Percentiles rank a stretch among this genome's conserved stretches.
Conservation (phyloP, 2,888 invertebrate species). For the Apocheima hispidaria region DNA sequence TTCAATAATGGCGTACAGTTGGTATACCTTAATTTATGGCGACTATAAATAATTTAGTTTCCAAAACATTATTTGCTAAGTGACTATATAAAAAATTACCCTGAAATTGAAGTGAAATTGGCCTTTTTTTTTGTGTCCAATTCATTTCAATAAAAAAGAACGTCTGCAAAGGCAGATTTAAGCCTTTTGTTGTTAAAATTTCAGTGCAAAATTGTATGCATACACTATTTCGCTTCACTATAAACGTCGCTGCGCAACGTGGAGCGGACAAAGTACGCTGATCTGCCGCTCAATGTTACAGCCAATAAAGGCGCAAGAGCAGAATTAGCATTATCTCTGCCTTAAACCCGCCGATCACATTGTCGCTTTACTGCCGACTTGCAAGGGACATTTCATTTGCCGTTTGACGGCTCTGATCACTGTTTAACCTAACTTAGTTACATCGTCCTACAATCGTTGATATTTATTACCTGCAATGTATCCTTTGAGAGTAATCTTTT, state of each 20-base stretch:
- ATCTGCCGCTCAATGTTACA: slow-evolving; percentile 19
- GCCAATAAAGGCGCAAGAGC: slow-evolving; percentile 24
- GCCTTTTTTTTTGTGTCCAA: no score
- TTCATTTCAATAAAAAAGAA: no score
- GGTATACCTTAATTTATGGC: no score
- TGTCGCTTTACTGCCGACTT: slow-evolving; percentile 26
- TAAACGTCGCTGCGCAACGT: not conserved
- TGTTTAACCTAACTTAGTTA: slow-evolving; percentile 3
- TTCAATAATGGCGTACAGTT: not conserved
- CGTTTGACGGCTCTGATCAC: slow-evolving; percentile 3
- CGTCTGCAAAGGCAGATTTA: not conserved
- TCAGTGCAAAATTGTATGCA: not conserved
- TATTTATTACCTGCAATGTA: not conserved
- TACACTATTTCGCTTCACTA: not conserved
- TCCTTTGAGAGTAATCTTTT: not conserved
- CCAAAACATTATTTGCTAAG: no score
- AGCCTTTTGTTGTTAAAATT: not conserved
- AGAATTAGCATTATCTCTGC: slow-evolving; percentile 30
- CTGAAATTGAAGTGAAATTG: no score
- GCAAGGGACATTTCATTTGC: slow-evolving; percentile 12
- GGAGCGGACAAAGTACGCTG: slow-evolving; percentile 24
- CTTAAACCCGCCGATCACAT: slow-evolving; percentile 17
- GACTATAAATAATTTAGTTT: no score
- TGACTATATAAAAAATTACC: no score
- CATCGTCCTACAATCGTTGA: not conserved